Evolutionary conservation across 2,113 vertebrate genomes (phyloP), one percentile per base, ranked within the genome.

Genomic region (Scomber scombrus): DNA sequence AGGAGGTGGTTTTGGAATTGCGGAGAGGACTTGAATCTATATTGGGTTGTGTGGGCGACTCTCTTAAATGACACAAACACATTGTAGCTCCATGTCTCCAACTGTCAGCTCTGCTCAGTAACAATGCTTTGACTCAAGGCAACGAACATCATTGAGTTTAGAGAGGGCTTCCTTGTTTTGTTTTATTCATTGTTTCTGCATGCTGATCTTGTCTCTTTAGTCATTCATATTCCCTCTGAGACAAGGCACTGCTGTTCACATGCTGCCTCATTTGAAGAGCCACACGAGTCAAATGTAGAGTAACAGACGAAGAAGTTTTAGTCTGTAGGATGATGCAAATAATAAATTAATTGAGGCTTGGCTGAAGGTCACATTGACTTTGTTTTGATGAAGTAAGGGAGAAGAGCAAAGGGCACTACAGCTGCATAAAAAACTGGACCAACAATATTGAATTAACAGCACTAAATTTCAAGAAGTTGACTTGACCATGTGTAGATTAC

Each of bases 171-270:
- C 21, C 14, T 69, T 8, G 15, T 56, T 64, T 64, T 51, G 52
- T 51, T 72, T 56, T 23, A 64, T 64, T 57, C 26, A 60, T 46
- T 45, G 15, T 18, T 78, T 8, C 51, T 45, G 15, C 19, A 3
- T 11, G 0, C 45, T 65, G 45, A 58, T 45, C 26, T 31, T 0
- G 46, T 56, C 58, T 64, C 15, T 50, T 34, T 21, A 23, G 46
- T 55, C 40, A 21, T 63, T 23, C 50, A 58, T 57, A 49, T 50
- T 51, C 46, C 52, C 51, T 57, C 29, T 7, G 40, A 57, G 51
- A 40, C 1, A 40, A 68, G 46, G n/a, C 23, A 26, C 12, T 1
- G n/a, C 51, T 64, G 43, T 34, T 34, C 31, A 9, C 34, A 43
- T 49, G 23, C 34, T 1, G 65, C 31, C 31, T 66, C 54, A 18